Evolutionary conservation across 2,113 vertebrate species (phyloP).

Genomic region (Ptilonorhynchus violaceus): DNA sequence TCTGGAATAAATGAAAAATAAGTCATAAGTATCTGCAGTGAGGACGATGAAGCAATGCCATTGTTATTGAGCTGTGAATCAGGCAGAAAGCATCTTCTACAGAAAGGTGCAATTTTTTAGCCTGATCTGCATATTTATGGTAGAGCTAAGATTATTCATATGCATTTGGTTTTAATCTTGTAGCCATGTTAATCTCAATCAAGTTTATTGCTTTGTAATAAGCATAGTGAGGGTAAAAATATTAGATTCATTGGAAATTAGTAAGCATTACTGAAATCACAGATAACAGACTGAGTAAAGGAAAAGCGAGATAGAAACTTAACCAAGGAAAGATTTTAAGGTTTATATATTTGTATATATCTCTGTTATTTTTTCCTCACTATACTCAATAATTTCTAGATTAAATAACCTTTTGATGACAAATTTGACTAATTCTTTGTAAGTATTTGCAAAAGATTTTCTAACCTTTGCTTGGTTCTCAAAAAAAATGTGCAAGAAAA

Average conservation of each 20-base stretch:
- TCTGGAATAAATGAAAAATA: background rate
- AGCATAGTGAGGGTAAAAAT: background rate
- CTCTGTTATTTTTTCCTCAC: background rate
- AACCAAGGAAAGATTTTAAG: background rate
- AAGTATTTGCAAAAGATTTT: background rate
- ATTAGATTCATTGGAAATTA: background rate
- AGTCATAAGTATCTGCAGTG: background rate
- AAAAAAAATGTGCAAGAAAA: background rate
- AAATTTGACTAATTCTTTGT: background rate
- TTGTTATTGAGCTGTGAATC: background rate
- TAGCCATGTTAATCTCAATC: background rate
- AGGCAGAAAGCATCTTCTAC: background rate
- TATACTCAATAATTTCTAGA: background rate
- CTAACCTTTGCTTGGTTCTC: background rate
- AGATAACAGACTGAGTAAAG: background rate
- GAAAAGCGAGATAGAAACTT: background rate
- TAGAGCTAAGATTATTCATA: background rate
- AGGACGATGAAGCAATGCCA: background rate
- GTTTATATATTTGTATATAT: background rate
- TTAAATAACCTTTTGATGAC: background rate
- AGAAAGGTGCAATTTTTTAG: background rate
- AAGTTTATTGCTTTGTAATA: background rate
- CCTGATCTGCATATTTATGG: background rate
- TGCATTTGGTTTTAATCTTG: background rate
- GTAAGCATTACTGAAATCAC: background rate